A percentile compares a stretch with the other conserved stretches of the same genome.
Evolutionary conservation across 2,888 invertebrate species (phyloP).

Genomic region (Metellina segmentata): DNA sequence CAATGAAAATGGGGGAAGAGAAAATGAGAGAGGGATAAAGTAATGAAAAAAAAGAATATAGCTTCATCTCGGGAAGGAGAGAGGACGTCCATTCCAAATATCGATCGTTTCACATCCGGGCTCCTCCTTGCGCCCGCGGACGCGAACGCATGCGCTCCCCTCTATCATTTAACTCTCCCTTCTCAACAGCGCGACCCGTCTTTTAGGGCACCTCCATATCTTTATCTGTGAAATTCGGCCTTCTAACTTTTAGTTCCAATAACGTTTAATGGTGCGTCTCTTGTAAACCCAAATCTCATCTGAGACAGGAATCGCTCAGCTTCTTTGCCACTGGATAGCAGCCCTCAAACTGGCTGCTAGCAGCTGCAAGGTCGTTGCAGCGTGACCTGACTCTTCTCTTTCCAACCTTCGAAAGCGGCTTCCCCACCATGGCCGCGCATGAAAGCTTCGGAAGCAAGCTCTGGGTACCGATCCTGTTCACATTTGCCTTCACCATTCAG

Average conservation of each 20-base stretch:
- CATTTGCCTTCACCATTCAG: constrained; percentile 53
- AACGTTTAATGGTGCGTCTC: constrained; percentile 29
- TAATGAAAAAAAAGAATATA: constrained; percentile 13
- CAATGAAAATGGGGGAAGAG: constrained; percentile 2
- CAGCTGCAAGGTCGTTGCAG: constrained; percentile 69
- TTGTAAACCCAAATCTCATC: background rate
- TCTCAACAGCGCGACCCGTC: constrained; percentile 49
- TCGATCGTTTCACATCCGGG: constrained; percentile 66
- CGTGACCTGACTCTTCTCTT: constrained; percentile 52
- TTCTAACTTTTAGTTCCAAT: constrained; percentile 21
- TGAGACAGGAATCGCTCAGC: constrained; percentile 61
- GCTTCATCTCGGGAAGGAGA: constrained; percentile 32
- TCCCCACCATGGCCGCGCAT: constrained; percentile 55
- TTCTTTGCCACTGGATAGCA: constrained; percentile 67
- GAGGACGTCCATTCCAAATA: constrained; percentile 36
- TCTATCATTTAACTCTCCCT: constrained; percentile 48
- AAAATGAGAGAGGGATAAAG: background rate
- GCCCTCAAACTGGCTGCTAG: constrained; percentile 54
- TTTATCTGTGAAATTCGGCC: constrained; percentile 56
- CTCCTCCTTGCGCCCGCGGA: constrained; percentile 6
- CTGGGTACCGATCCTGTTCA: constrained; percentile 43
- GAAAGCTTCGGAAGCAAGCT: constrained; percentile 18
- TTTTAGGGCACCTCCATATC: constrained; percentile 74
- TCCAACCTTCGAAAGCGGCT: constrained; percentile 21
- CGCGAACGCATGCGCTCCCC: constrained; percentile 41